Evolutionary conservation across 2,113 vertebrate genomes (phyloP).

Genomic region (Saccopteryx bilineata): DNA sequence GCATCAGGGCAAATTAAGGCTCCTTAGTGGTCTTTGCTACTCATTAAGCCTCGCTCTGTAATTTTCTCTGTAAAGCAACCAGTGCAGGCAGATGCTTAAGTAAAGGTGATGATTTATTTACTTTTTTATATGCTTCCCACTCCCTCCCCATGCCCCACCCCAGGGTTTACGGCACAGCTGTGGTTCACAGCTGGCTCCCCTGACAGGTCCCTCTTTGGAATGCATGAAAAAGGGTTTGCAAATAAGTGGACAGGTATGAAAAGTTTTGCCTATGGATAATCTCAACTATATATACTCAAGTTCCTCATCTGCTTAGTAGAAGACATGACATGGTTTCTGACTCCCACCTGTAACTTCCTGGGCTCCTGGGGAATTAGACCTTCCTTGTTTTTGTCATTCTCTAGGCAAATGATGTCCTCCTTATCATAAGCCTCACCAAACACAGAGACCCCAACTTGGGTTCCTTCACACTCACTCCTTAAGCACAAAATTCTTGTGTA

Average conservation of each 20-base stretch:
- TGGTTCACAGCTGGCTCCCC: neutral
- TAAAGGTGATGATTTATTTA: neutral
- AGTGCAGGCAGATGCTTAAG: neutral
- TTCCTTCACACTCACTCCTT: neutral
- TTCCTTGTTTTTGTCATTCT: neutral
- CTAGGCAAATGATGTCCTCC: neutral
- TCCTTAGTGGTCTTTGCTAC: neutral
- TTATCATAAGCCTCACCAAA: neutral
- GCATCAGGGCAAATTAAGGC: neutral
- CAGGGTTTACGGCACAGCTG: neutral
- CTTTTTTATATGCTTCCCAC: too few relatives aligned
- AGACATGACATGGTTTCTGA: neutral
- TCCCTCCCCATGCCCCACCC: rapidly evolving
- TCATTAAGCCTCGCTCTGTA: neutral
- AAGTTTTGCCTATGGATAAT: too few relatives aligned
- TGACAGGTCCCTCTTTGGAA: neutral
- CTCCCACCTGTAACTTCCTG: neutral
- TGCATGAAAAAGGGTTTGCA: neutral
- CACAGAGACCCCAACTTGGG: rapidly evolving
- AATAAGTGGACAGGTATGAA: neutral
- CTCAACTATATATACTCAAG: neutral
- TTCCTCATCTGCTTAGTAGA: neutral
- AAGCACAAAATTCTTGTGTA: neutral
- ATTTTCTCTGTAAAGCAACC: neutral
- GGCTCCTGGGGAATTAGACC: neutral